These are phyloP conservation scores for Polyploca ridens DNA, from an alignment of 2,888 invertebrate genomes.

Conservation along the genomic window DNA sequence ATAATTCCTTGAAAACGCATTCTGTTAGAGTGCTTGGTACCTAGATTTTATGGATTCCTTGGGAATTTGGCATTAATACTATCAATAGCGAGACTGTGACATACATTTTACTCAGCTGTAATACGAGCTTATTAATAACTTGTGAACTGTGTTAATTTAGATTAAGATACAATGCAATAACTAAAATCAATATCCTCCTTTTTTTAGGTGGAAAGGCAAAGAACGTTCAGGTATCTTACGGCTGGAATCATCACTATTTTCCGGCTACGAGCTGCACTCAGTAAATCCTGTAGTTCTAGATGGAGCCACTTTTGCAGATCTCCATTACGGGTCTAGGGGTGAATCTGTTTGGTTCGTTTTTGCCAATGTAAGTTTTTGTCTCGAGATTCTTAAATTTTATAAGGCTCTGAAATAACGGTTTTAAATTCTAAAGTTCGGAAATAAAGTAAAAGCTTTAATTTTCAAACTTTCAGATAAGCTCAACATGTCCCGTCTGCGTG, in stretches of 20 bases:
- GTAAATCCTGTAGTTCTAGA: constrained; percentile 82
- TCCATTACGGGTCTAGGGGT: constrained; percentile 85
- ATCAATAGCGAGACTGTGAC: no score
- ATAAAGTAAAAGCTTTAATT: no score
- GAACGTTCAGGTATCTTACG: constrained; percentile 86
- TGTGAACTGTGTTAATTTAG: not conserved
- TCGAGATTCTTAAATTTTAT: not conserved
- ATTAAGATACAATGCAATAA: no score
- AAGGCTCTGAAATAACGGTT: not conserved
- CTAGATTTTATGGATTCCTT: no score
- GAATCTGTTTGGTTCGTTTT: constrained; percentile 88
- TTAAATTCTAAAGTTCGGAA: no score
- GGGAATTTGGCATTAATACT: no score
- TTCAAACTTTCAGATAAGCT: constrained; percentile 80
- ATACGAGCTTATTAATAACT: no score
- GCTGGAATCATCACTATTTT: constrained; percentile 86
- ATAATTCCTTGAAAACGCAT: no score
- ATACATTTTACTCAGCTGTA: no score
- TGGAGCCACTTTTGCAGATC: constrained; percentile 83
- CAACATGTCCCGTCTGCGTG: constrained; percentile 86
- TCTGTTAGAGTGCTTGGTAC: no score
- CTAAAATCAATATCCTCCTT: no score
- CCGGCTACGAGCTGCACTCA: constrained; percentile 86
- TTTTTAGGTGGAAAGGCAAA: constrained; percentile 85
- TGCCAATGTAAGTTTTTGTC: constrained; percentile 81